phyloP scores from a whole-genome alignment of 1,140 invertebrate species.

The Rhagoletis pomonella region DNA sequence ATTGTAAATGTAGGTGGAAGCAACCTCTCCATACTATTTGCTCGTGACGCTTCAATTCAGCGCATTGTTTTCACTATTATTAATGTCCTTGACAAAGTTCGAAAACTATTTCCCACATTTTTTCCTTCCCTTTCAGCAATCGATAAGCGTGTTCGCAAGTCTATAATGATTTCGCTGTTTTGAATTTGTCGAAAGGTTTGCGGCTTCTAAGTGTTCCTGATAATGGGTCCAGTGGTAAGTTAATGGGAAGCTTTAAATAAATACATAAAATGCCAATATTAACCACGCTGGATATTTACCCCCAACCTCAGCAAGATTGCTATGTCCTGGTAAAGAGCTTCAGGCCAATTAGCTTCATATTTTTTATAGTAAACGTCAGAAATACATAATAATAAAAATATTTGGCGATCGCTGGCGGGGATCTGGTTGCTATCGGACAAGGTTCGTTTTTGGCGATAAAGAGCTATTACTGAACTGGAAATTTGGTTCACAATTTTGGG shows the following conservation, averaged over 20 bases:
- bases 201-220: not conserved
- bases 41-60: not conserved
- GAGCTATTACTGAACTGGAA: too few species aligned
- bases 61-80: constrained; percentile 22
- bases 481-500: too few species aligned
- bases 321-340: too few species aligned
- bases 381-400: too few species aligned
- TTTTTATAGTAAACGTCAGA: too few species aligned
- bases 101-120: not conserved
- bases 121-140: constrained; percentile 1
- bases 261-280: not conserved
- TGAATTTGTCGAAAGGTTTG: not conserved
- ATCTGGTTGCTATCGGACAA: too few species aligned
- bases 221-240: not conserved
- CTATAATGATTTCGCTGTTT: not conserved
- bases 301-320: too few species aligned
- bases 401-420: too few species aligned
- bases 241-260: not conserved
- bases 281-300: too few species aligned
- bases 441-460: too few species aligned
- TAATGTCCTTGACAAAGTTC: constrained; percentile 44
- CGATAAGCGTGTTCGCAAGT: not conserved
- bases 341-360: too few species aligned
- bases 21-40: not conserved
- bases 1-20: constrained; percentile 1